These are phyloP conservation scores for Drosophila murphyi DNA, from an alignment of 1,140 invertebrate species.

Conservation along the genomic window DNA sequence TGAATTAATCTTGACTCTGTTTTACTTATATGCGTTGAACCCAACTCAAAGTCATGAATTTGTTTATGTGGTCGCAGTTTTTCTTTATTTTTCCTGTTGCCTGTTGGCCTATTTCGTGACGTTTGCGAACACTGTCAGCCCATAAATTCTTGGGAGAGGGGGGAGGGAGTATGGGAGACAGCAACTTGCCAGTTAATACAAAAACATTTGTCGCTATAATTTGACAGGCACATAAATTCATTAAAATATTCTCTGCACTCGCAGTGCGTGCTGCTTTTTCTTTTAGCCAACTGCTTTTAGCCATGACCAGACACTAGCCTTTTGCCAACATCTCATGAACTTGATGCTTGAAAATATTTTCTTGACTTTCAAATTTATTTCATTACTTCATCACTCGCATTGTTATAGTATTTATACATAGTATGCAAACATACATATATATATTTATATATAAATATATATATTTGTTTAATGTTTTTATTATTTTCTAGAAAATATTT, in stretches of 20 bases:
- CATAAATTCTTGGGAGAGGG: slow-evolving; percentile 28
- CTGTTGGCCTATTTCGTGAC: slow-evolving; percentile 3
- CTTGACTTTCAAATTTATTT: slow-evolving; percentile 60
- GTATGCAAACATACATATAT: neutral
- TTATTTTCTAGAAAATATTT: slow-evolving; percentile 70
- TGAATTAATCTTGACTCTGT: slow-evolving; percentile 24
- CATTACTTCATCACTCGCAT: slow-evolving; percentile 63
- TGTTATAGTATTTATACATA: slow-evolving; percentile 53
- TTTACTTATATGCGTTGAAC: slow-evolving; percentile 6
- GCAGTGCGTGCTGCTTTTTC: neutral
- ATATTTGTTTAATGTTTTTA: slow-evolving; percentile 50
- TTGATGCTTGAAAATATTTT: slow-evolving; percentile 63
- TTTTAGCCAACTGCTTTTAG: neutral
- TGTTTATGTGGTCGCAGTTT: slow-evolving; percentile 23
- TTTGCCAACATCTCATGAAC: slow-evolving; percentile 53
- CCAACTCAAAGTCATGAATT: slow-evolving; percentile 37
- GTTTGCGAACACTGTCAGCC: slow-evolving; percentile 16
- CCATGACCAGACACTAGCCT: slow-evolving; percentile 9
- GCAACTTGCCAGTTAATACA: slow-evolving; percentile 38
- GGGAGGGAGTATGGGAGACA: neutral
- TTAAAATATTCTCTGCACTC: slow-evolving; percentile 34
- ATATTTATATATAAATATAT: slow-evolving; percentile 4
- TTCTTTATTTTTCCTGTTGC: neutral
- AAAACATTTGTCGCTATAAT: slow-evolving; percentile 53
- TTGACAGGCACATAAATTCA: slow-evolving; percentile 57